A percentile compares a stretch with the other conserved stretches of the same genome.
These are phyloP conservation scores for Corythoichthys haematopterus DNA, from an alignment of 2,113 vertebrate genomes.

Conservation along the genomic window DNA sequence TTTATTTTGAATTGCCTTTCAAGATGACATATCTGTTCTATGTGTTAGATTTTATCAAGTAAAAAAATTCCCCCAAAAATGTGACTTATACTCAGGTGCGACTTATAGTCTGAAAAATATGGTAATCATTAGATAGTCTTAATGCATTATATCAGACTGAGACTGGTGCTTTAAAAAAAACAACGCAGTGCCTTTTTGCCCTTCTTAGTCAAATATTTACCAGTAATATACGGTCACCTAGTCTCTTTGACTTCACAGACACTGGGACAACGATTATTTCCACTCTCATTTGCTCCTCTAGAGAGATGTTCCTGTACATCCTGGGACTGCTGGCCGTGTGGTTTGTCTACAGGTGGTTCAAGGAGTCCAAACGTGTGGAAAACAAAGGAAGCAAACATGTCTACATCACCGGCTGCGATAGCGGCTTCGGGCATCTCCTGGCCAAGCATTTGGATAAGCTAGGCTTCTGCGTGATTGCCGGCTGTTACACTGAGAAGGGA, in stretches of 20 bases:
- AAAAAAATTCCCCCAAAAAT: too few species aligned
- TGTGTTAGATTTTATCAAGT: too few species aligned
- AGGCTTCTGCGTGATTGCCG: constrained; percentile 72
- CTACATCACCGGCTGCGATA: constrained; percentile 66
- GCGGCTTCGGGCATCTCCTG: constrained; percentile 70
- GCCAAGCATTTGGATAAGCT: constrained; percentile 70
- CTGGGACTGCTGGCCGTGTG: constrained; percentile 40
- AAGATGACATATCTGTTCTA: too few species aligned
- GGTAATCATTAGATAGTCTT: too few species aligned
- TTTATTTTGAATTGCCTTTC: too few species aligned
- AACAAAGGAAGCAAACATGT: constrained; percentile 66
- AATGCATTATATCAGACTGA: too few species aligned
- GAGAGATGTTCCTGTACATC: constrained; percentile 57
- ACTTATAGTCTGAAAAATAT: too few species aligned
- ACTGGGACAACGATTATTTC: neutral
- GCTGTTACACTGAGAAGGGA: constrained; percentile 70
- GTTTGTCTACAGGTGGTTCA: constrained; percentile 58
- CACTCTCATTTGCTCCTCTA: constrained; percentile 7
- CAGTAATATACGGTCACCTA: neutral
- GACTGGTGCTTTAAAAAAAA: neutral
- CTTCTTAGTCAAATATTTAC: neutral
- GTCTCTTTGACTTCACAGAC: neutral
- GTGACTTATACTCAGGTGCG: too few species aligned
- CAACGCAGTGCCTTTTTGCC: neutral
- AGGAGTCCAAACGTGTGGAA: constrained; percentile 51